Evolutionary conservation across 2,113 vertebrate genomes (phyloP).

Genomic region (Laticauda laticaudata): DNA sequence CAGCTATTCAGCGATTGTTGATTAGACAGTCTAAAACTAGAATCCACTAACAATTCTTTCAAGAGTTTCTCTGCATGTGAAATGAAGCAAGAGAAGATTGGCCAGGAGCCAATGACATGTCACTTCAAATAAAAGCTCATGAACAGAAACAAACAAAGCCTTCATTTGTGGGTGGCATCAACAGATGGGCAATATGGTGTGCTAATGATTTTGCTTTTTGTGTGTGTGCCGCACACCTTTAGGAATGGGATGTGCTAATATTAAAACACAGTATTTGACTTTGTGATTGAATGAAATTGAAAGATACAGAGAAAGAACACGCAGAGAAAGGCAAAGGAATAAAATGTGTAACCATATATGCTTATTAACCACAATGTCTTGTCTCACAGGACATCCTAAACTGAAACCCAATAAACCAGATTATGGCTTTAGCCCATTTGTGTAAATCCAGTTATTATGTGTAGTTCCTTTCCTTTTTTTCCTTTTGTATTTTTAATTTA

Average conservation of each 20-base stretch:
- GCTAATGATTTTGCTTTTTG: slow-evolving; percentile 3
- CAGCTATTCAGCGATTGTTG: background rate
- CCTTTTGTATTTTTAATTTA: background rate
- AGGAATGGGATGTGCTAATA: slow-evolving; percentile 4
- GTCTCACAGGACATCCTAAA: background rate
- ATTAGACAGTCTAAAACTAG: background rate
- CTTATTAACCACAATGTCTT: background rate
- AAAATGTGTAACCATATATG: background rate
- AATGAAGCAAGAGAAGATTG: slow-evolving; percentile 5
- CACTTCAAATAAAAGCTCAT: background rate
- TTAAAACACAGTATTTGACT: background rate
- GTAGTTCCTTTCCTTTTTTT: background rate
- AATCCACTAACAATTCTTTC: background rate
- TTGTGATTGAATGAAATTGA: background rate
- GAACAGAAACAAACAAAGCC: slow-evolving; percentile 10
- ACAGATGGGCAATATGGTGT: slow-evolving; percentile 18
- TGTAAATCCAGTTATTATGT: background rate
- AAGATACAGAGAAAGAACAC: background rate
- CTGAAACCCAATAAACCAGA: background rate
- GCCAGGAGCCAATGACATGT: background rate
- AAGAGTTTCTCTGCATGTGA: slow-evolving; percentile 3
- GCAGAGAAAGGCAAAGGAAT: background rate
- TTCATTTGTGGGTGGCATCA: background rate
- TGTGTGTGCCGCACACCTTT: background rate
- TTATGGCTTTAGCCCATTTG: background rate